Evolutionary conservation across 2,113 vertebrate species (phyloP), one percentile per base, ranked within the genome.

Genomic region (Coptodon rendalli): DNA sequence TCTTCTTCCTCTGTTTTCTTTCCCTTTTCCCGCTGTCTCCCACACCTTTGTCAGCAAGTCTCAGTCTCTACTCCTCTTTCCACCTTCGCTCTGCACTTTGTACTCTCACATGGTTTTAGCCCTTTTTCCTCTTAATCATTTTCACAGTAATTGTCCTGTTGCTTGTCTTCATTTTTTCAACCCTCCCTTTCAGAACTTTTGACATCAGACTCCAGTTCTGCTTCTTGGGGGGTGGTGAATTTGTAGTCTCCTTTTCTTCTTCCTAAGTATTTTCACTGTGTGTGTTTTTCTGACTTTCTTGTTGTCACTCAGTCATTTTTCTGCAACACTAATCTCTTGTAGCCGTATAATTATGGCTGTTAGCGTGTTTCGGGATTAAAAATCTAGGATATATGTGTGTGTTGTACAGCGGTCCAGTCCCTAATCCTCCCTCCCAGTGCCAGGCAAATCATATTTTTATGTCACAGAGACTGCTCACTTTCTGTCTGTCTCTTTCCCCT

Each of bases 311-410:
- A 24, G 56, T 89, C 43, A 78, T 76, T 86, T 89, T 59, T 38
- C 89, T 91, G 91, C 92, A 89, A 92, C 92, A 88, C 89, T 95
- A 94, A 95, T 95, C 94, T 86, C 36, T 90, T 93, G 92, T 94
- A 89, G 87, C 84, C 50, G 43, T 91, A 93, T 95, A 95, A 96
- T 96, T 95, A 89, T 88, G 68, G 84, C 61, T 93, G 89, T 93
- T 95, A 95, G 90, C 95, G 89, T 94, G 89, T 91, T 93, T 87
- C 36, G 86, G 93, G 94, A 96, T 96, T 94, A 96, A 90, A 94
- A 92, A 68, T 79, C 84, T 16, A 76, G 57, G 79, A 85, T 89
- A 84, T 91, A 61, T 82, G 52, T 87, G 53, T 88, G 61, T 86
- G 78, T 86, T 81, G 83, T 27, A 36, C 71, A 89, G 83, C 83